Base-by-base conservation (phyloP, 2,113 vertebrate genomes). In the Etheostoma spectabile region DNA sequence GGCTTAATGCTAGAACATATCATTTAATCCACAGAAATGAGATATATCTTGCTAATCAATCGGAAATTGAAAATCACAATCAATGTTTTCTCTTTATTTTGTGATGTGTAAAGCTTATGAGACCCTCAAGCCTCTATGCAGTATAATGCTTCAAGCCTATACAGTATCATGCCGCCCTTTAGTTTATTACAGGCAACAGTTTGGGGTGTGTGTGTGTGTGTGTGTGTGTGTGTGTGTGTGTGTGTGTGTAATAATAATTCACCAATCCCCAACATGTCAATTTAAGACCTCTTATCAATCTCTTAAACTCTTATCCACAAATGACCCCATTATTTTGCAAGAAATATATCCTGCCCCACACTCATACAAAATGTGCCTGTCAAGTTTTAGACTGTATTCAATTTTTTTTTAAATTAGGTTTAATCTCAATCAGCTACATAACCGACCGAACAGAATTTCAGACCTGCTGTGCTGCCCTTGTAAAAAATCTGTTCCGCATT, bases 291-390 rank as follows among this genome's bases (percentile, higher is more conserved):
- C 11, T 59, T 53, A 53, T 66, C 66, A 2, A 56, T 76, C 72
- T 52, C 19, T 22, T 21, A 74, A 42, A 46, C 45, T 60, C 49
- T 65, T 71, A 63, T 62, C 48, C 67, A 12, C 42, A 63, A 35
- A 82, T 73, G 30, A 68, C 42, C 63, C 56, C 49, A 77, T 62
- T 65, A 59, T 62, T 24, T 62, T 64, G 53, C 38, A 51, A 72
- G 14, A 38, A 53, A 66, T 21, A 56, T 7, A 62, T 53, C 30
- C 8, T 19, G 14, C 48, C 16, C 4, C 14, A 33, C 48, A 3
- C 4, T 3, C 68, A 74, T 38, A 55, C 21, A 81, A 45, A n/a
- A 56, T 53, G 14, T 33, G 16, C 22, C 48, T 68, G 22, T 30
- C 30, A 30, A 30, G 30, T 30, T 30, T 30, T 30, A 30, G 30